phyloP scores from a whole-genome alignment of 2,888 invertebrate genomes.

The Catocala sponsa region DNA sequence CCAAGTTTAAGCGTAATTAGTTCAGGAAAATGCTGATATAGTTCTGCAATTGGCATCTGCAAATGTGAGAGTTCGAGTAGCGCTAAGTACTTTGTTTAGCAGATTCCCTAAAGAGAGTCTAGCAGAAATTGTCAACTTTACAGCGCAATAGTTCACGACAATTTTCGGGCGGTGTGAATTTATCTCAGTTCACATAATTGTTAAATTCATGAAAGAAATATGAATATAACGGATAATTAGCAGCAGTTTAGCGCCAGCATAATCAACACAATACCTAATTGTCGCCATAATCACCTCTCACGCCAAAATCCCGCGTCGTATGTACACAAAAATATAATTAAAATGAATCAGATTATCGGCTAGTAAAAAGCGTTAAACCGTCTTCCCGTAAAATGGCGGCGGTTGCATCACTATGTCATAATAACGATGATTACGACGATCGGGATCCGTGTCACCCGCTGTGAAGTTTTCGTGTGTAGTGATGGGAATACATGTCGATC shows the following conservation, averaged over 20 bases:
- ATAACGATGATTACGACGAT: constrained; percentile 61
- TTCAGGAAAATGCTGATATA: no score
- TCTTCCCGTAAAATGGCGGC: constrained; percentile 65
- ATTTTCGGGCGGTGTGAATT: no score
- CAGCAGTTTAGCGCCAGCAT: neutral
- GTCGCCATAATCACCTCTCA: constrained; percentile 29
- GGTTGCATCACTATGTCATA: constrained; percentile 71
- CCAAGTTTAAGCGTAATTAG: no score
- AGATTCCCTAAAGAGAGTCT: no score
- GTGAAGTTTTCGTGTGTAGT: constrained; percentile 60
- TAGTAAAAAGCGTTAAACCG: constrained; percentile 61
- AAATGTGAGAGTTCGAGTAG: no score
- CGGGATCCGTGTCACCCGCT: constrained; percentile 67
- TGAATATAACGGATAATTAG: no score
- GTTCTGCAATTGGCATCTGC: no score
- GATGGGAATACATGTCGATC: constrained; percentile 36
- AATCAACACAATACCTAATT: neutral
- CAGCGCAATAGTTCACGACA: no score
- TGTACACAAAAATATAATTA: constrained; percentile 46
- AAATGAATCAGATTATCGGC: constrained; percentile 48
- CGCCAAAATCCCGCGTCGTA: constrained; percentile 26
- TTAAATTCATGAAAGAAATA: no score
- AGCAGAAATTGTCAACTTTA: no score
- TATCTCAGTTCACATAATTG: no score
- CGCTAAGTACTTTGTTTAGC: no score